These are phyloP conservation scores for Xestoiulus laeticollis DNA, from an alignment of 2,888 invertebrate species.

Conservation along the genomic window DNA sequence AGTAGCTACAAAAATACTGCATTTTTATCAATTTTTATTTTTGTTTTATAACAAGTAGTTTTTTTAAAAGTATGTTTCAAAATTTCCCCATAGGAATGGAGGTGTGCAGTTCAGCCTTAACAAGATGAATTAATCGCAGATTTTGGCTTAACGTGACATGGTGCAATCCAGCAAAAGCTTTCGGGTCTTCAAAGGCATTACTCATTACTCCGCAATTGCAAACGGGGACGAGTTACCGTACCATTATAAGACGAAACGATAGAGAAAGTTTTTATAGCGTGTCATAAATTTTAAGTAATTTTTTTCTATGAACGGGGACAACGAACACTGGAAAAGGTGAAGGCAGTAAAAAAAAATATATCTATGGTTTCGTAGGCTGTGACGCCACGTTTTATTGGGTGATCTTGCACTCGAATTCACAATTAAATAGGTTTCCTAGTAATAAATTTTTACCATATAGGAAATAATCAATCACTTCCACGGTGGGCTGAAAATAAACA, in stretches of 20 bases:
- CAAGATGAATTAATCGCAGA: not conserved
- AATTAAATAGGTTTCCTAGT: not conserved
- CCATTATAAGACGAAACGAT: not conserved
- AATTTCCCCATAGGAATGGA: too few species aligned
- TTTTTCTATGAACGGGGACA: not conserved
- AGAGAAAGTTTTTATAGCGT: not conserved
- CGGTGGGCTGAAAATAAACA: not conserved
- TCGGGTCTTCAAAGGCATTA: not conserved
- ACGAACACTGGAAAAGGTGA: constrained; percentile 16
- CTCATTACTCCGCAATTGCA: not conserved
- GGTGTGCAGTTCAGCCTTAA: not conserved
- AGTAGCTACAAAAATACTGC: too few species aligned
- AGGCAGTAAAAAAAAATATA: not conserved
- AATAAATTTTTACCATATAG: not conserved
- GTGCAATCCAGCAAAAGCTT: not conserved
- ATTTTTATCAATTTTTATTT: too few species aligned
- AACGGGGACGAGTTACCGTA: not conserved
- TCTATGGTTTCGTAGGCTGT: not conserved
- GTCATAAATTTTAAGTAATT: constrained; percentile 34
- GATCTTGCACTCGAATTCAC: not conserved
- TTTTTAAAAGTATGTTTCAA: too few species aligned
- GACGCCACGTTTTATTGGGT: not conserved
- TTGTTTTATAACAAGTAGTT: too few species aligned
- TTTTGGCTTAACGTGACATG: not conserved
- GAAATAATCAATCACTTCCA: not conserved